Conservation (phyloP, 2,797 vertebrate genomes). For the Neosilurus hyrtlii region DNA sequence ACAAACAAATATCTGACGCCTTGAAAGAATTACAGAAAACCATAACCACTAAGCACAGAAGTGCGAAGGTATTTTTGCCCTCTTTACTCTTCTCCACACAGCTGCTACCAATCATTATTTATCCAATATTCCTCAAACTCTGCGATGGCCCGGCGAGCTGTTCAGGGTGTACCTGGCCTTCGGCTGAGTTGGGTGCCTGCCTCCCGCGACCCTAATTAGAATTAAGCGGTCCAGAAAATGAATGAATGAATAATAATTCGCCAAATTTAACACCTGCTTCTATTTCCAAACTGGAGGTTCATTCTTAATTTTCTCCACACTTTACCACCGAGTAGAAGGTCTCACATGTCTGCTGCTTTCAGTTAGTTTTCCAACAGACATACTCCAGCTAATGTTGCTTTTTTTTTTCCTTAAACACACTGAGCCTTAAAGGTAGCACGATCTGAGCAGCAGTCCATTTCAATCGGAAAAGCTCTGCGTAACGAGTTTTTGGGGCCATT, state of each 20-base stretch:
- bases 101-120: not conserved
- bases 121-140: not conserved
- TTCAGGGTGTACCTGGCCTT: no score
- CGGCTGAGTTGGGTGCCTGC: no score
- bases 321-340: not conserved
- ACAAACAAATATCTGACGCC: no score
- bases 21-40: not conserved
- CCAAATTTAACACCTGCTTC: not conserved
- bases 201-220: no score
- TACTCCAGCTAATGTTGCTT: not conserved
- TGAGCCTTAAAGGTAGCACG: not conserved
- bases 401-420: not conserved
- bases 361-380: not conserved
- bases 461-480: not conserved
- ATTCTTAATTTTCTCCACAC: not conserved
- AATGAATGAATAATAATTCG: no score
- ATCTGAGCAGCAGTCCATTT: not conserved
- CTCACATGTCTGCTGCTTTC: not conserved
- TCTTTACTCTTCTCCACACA: not conserved
- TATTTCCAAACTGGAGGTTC: not conserved
- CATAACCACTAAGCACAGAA: not conserved
- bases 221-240: no score
- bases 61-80: not conserved
- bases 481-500: not conserved
- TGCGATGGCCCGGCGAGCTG: no score